Evolutionary conservation across 2,888 invertebrate genomes (phyloP).

Genomic region (Apeira syringaria): DNA sequence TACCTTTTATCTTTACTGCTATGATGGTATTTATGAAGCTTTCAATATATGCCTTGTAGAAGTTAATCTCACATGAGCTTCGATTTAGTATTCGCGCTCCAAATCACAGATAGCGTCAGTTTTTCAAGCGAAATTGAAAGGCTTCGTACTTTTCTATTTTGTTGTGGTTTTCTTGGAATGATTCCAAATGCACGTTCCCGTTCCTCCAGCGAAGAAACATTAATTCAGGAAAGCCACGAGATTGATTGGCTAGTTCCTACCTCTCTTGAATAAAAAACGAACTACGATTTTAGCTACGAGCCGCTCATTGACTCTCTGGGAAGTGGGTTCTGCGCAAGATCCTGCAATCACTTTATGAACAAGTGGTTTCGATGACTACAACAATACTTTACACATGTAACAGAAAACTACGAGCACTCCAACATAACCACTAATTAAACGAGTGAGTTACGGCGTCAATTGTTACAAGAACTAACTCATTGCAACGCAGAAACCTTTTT

Average conservation of each 20-base stretch:
- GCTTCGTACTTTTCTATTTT: constrained; percentile 25
- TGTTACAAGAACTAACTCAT: too few relatives aligned
- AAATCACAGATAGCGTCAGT: constrained; percentile 17
- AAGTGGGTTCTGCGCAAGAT: too few relatives aligned
- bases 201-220: constrained; percentile 28
- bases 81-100: constrained; percentile 10
- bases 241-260: constrained; percentile 33
- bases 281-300: constrained; percentile 31
- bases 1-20: too few relatives aligned
- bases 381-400: too few relatives aligned
- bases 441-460: too few relatives aligned
- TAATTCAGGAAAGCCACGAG: constrained; percentile 32
- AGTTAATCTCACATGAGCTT: not conserved
- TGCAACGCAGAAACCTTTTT: too few relatives aligned
- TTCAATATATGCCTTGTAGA: too few relatives aligned
- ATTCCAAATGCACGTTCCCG: constrained; percentile 27
- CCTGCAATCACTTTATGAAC: too few relatives aligned
- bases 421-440: too few relatives aligned
- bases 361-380: too few relatives aligned
- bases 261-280: constrained; percentile 32
- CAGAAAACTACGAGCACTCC: too few relatives aligned
- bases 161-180: constrained; percentile 30
- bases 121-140: constrained; percentile 26
- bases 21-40: too few relatives aligned
- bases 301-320: constrained; percentile 40